A percentile compares a stretch with the other conserved stretches of the same genome.
Evolutionary conservation across 2,113 vertebrate genomes (phyloP).

Genomic region (Barbus barbus): DNA sequence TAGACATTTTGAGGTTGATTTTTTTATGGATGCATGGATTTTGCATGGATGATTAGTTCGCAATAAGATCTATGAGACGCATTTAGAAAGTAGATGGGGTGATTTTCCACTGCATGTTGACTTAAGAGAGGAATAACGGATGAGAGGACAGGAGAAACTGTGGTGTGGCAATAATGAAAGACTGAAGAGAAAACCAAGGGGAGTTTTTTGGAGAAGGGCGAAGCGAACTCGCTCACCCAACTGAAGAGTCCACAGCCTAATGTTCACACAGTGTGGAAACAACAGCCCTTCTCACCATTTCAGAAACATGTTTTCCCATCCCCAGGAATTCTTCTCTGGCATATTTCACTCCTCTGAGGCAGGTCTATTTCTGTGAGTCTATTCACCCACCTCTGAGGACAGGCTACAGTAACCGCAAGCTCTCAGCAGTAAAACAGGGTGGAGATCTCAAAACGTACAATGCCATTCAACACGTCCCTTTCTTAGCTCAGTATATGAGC

Average conservation of each 20-base stretch:
- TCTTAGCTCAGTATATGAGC: background rate
- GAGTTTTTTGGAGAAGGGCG: background rate
- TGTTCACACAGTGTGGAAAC: constrained; percentile 44
- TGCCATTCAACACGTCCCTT: background rate
- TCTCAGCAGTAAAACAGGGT: constrained; percentile 18
- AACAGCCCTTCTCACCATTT: constrained; percentile 33
- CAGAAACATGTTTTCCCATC: constrained; percentile 39
- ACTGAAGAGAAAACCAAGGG: background rate
- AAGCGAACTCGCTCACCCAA: constrained; percentile 43
- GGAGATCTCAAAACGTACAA: constrained; percentile 17
- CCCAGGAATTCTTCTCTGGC: constrained; percentile 45
- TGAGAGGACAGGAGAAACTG: background rate
- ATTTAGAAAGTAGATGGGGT: background rate
- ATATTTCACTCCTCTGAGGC: constrained; percentile 31
- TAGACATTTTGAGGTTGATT: background rate
- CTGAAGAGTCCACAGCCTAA: background rate
- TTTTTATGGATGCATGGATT: background rate
- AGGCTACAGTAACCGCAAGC: constrained; percentile 18
- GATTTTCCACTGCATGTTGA: background rate
- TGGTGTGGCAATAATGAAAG: background rate
- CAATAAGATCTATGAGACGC: background rate
- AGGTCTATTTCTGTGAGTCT: constrained; percentile 40
- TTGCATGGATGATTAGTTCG: background rate
- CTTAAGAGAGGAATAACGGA: background rate
- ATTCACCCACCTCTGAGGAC: no score